Evolutionary conservation across 2,113 vertebrate species (phyloP), one percentile per base, ranked within the genome.

Genomic region (Corythoichthys haematopterus): DNA sequence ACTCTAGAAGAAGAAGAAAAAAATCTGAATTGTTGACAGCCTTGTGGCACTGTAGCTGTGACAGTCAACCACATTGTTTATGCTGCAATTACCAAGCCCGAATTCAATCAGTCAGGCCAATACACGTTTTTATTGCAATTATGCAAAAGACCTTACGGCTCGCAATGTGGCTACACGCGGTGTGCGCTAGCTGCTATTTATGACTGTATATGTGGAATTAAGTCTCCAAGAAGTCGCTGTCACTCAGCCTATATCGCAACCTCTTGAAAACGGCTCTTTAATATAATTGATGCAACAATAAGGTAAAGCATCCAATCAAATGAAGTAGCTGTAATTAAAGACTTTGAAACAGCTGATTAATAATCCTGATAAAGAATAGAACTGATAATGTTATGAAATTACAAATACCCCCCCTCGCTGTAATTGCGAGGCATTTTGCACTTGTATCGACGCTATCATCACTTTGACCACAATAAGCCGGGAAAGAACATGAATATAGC

Each of bases 301-400:
- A 91, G 89, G 85, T 90, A 91, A 89, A 87, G 88, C 87, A 87
- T 89, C 88, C 91, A 89, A 91, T 90, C 85, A 87, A 77, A 79
- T 90, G 88, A 90, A 88, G 90, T 91, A 89, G 88, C 87, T 87
- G 89, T 91, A 91, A 92, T 91, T 91, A 90, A 92, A 91, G 88
- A 82, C 88, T 88, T 91, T 88, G 86, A 90, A 88, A 88, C 88
- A 86, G 90, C 88, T 90, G 90, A 91, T 91, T 91, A 91, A 82
- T 82, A 87, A 74, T 85, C 79, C 81, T 85, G 88, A 91, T 90
- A 76, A 83, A 88, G 82, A 88, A 82, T 81, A 79, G 77, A 84
- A 91, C 89, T 85, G 84, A 80, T 89, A 90, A 91, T 83, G 79
- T 91, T 91, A 89, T 89, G 90, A 89, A 91, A 89, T 90, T 88